phyloP scores from a whole-genome alignment of 2,113 vertebrate species.

The Paratilapia polleni region DNA sequence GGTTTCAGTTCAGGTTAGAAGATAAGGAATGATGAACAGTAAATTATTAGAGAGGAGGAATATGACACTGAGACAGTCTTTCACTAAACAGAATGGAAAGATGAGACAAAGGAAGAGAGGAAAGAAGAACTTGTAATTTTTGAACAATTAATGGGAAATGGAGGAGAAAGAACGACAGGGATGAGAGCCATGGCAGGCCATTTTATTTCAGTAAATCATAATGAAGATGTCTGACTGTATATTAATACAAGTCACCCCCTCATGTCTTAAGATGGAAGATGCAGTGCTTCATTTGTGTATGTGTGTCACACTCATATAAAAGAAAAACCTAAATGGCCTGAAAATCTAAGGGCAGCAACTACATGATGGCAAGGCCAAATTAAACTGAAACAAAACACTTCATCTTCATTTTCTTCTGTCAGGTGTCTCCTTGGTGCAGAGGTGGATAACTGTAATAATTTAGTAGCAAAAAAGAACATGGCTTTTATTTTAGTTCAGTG shows the following conservation, averaged over 20 bases:
- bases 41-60: neutral
- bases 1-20: neutral
- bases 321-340: neutral
- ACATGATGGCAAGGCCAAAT: neutral
- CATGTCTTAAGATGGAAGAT: constrained; percentile 3
- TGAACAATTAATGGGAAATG: neutral
- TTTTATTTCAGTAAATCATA: constrained; percentile 5
- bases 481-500: neutral
- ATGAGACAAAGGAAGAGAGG: neutral
- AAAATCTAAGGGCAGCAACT: neutral
- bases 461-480: neutral
- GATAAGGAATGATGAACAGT: neutral
- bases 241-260: constrained; percentile 27
- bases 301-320: neutral
- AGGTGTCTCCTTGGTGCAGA: neutral
- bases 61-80: neutral
- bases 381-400: neutral
- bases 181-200: neutral
- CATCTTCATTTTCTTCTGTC: neutral
- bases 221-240: constrained; percentile 24
- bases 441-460: neutral
- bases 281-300: neutral
- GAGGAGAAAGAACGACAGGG: neutral
- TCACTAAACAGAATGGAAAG: neutral
- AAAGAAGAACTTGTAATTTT: neutral